phyloP scores from a whole-genome alignment of 1,140 invertebrate species.

The Stegodyphus mimosarum region DNA sequence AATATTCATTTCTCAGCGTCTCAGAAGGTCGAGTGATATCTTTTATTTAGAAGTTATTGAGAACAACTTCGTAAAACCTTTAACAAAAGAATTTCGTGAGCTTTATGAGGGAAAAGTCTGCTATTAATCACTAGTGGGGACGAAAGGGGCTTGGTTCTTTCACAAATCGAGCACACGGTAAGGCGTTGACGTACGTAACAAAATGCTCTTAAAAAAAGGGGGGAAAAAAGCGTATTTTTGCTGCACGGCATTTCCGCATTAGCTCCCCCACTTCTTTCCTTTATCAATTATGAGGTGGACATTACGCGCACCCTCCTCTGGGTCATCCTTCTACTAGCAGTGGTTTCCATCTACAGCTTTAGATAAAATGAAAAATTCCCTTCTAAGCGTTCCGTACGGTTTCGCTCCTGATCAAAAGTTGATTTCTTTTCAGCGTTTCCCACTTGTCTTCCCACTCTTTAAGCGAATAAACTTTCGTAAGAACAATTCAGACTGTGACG shows the following conservation, averaged over 20 bases:
- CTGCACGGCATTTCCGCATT: slow-evolving; percentile 45
- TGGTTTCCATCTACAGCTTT: too few relatives aligned
- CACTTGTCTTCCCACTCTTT: too few relatives aligned
- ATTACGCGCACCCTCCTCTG: slow-evolving; percentile 16
- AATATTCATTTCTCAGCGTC: too few relatives aligned
- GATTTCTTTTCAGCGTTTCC: too few relatives aligned
- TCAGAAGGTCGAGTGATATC: neutral
- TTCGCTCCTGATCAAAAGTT: too few relatives aligned
- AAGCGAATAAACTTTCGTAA: too few relatives aligned
- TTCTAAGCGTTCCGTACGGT: too few relatives aligned
- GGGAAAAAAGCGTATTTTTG: slow-evolving; percentile 4
- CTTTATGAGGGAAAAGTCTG: neutral
- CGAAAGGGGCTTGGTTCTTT: too few relatives aligned
- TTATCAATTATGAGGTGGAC: slow-evolving; percentile 51
- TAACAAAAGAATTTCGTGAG: slow-evolving; percentile 42
- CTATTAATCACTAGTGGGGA: slow-evolving; percentile 30
- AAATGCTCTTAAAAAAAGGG: slow-evolving; percentile 9
- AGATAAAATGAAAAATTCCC: too few relatives aligned
- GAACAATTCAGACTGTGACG: too few relatives aligned
- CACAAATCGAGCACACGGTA: neutral
- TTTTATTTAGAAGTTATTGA: slow-evolving; percentile 49
- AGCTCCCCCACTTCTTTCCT: slow-evolving; percentile 21
- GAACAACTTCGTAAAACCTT: slow-evolving; percentile 16
- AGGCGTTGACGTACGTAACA: slow-evolving; percentile 49
- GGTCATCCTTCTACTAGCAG: neutral